Conservation (phyloP, 2,888 invertebrate species). For the Aplocera efformata region DNA sequence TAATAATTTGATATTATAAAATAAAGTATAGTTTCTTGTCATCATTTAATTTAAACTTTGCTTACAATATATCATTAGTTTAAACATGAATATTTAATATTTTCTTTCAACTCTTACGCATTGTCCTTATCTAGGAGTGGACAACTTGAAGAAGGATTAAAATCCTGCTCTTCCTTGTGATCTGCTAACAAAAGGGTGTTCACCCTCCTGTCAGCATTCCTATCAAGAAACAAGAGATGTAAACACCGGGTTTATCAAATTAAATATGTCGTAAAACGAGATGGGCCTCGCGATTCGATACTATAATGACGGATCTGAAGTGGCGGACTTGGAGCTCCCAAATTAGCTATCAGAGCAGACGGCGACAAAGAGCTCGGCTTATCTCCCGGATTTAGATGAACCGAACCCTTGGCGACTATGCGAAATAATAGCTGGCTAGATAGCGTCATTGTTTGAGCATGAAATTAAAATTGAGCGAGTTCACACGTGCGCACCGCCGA, state of each 20-base stretch:
- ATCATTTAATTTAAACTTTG: too few relatives aligned
- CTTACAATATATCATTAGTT: too few relatives aligned
- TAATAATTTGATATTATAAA: too few relatives aligned
- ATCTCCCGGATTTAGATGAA: constrained; percentile 77
- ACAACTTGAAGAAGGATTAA: too few relatives aligned
- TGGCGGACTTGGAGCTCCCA: constrained; percentile 42
- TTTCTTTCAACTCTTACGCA: too few relatives aligned
- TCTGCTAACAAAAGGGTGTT: too few relatives aligned
- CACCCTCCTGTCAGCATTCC: too few relatives aligned
- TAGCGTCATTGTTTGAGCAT: constrained; percentile 80
- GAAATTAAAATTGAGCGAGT: constrained; percentile 80
- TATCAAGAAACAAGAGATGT: too few relatives aligned
- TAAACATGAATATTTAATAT: too few relatives aligned
- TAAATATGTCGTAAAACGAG: constrained; percentile 58
- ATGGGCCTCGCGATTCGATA: constrained; percentile 53
- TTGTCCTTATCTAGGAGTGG: too few relatives aligned
- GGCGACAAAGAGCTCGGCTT: constrained; percentile 74
- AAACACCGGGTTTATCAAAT: constrained; percentile 41
- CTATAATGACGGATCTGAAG: constrained; percentile 63
- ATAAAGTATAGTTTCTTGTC: too few relatives aligned
- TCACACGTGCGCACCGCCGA: constrained; percentile 76
- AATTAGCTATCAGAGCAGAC: constrained; percentile 70
- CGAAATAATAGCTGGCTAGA: constrained; percentile 77
- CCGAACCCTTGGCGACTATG: constrained; percentile 73
- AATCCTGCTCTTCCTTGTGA: too few relatives aligned